Base-by-base conservation (phyloP, 2,888 invertebrate species). In the Habrosyne pyritoides region DNA sequence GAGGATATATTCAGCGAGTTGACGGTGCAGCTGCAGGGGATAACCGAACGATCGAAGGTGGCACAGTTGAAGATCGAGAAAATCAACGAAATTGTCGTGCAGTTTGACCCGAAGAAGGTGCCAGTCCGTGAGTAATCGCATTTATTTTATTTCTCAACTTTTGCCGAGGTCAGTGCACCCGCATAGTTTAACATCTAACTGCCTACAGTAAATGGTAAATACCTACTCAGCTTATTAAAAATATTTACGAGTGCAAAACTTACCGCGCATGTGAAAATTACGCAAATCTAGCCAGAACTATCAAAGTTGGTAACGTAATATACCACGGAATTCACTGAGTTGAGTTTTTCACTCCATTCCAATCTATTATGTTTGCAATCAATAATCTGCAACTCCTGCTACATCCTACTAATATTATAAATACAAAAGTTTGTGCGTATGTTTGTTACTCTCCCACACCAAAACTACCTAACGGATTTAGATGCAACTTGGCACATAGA, bases 1-100 rank as follows among this genome's bases (percentile, higher is more conserved):
- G 95, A 97, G 89, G 96, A 97, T 82, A 96, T 98, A 81, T 98
- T 98, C 89, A 94, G 94, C 74, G 97, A 96, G 79, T 93, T 98
- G 73, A 96, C 96, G 61, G 91, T 93, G 63, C 96, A 97, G 82
- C 93, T 98, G 66, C 94, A 95, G 77, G 93, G 93, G 63, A 94
- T 98, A 71, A 94, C 95, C 56, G 95, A 95, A 76, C 94, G 97
- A 66, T 95, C 97, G 58, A 95, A 95, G 59, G 88, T 89, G 52
- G 94, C 97, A 56, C 95, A 95, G 82, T 88, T 90, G 56, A 95
- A 95, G 83, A 94, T 98, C 72, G 93, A 93, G 71, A 92, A 89
- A 71, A 94, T 98, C 73, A 95, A 96, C 81, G 94, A 94, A 70
- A 94, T 94, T 75, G 95, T 97, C 75, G 94, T 93, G 75, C 93